phyloP scores from a whole-genome alignment of 2,797 vertebrate species.

The Limnodromus scolopaceus region DNA sequence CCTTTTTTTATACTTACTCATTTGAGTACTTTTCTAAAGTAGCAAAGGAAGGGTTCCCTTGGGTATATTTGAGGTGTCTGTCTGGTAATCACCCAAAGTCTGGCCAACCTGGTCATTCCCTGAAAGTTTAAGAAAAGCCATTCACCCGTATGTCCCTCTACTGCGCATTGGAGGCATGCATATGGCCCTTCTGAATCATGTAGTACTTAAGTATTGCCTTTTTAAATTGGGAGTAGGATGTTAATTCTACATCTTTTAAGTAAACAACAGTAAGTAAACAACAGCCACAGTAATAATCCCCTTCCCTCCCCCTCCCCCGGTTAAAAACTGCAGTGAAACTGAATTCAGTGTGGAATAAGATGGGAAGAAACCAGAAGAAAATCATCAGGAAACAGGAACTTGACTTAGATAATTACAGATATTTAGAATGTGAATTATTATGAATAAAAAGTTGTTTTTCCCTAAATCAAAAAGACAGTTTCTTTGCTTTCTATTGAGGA shows the following conservation, averaged over 20 bases:
- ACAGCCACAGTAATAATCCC: not conserved
- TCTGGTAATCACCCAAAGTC: not conserved
- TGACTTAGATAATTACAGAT: not conserved
- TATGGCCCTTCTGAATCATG: not conserved
- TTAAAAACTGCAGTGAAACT: not conserved
- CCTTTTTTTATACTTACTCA: not conserved
- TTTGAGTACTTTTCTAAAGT: not conserved
- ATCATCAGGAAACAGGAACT: not conserved
- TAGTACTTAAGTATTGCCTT: not conserved
- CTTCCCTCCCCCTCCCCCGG: rapidly evolving
- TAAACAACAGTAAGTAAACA: not conserved
- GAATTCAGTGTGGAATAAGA: not conserved
- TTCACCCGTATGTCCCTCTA: not conserved
- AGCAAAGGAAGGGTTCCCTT: not conserved
- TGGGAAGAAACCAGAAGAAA: not conserved
- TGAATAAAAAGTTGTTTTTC: not conserved
- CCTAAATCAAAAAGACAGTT: not conserved
- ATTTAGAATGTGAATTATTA: not conserved
- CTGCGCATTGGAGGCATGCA: not conserved
- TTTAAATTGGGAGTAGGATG: not conserved
- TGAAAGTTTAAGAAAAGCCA: not conserved
- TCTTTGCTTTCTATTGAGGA: not conserved
- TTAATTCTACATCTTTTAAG: not conserved
- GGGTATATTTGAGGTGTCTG: not conserved
- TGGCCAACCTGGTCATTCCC: not conserved